phyloP scores from a whole-genome alignment of 2,113 vertebrate species.

The Chaetodon trifascialis region DNA sequence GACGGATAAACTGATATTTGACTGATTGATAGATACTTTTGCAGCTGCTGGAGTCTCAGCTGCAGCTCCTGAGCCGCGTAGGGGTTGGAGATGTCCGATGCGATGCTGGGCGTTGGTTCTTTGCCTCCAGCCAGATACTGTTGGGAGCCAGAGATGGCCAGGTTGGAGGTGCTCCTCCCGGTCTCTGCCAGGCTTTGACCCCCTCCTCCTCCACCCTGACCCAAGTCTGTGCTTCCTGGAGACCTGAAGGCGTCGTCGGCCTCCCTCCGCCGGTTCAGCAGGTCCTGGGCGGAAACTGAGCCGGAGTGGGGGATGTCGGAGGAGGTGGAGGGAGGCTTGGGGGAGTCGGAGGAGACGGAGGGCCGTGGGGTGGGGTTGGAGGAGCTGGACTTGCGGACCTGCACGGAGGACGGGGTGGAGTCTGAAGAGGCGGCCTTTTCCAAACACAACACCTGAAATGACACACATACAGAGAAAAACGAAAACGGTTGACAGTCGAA shows the following conservation, averaged over 20 bases:
- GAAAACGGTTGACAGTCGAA: neutral
- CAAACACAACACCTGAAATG: conserved; percentile 87
- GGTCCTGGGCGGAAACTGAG: conserved; percentile 59
- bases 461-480: neutral
- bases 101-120: conserved; percentile 96
- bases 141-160: conserved; percentile 87
- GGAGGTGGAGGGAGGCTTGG: conserved; percentile 17
- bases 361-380: conserved; percentile 20
- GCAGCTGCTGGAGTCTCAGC: conserved; percentile 90
- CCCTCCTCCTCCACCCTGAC: conserved; percentile 43
- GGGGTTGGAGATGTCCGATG: conserved; percentile 94
- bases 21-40: conserved; percentile 86
- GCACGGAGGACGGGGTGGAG: conserved; percentile 85
- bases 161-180: conserved; percentile 87
- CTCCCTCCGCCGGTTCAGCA: conserved; percentile 42
- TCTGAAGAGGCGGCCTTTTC: conserved; percentile 82
- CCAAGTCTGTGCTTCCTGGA: conserved; percentile 66
- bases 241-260: conserved; percentile 54
- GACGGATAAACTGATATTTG: neutral
- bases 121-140: conserved; percentile 85
- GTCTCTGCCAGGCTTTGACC: conserved; percentile 70
- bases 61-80: conserved; percentile 94
- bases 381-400: conserved; percentile 84
- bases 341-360: conserved; percentile 41
- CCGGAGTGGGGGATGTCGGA: conserved; percentile 26